These are phyloP conservation scores for Abscondita cerata DNA, from an alignment of 2,888 invertebrate species.

Conservation along the genomic window DNA sequence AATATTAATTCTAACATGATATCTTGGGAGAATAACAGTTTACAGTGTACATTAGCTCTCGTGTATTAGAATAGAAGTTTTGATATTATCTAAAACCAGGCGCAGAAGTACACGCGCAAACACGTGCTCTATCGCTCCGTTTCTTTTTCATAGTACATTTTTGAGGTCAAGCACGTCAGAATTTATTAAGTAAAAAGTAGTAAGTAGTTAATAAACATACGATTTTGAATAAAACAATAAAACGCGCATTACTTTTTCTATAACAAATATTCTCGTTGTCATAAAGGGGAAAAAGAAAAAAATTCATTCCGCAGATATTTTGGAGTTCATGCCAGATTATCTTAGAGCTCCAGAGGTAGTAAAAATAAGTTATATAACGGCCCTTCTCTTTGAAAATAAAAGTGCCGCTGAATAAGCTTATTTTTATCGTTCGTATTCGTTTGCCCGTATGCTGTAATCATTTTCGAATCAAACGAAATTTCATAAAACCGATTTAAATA, in stretches of 20 bases:
- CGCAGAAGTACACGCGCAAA: too few relatives aligned
- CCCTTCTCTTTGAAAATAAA: constrained; percentile 34
- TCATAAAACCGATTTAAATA: constrained; percentile 15
- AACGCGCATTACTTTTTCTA: constrained; percentile 1
- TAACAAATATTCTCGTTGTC: constrained; percentile 19
- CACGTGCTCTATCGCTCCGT: too few relatives aligned
- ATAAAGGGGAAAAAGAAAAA: constrained; percentile 23
- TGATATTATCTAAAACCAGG: too few relatives aligned
- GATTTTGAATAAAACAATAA: constrained; percentile 10
- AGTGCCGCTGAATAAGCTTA: constrained; percentile 34
- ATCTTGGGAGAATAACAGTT: too few relatives aligned
- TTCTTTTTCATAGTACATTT: too few relatives aligned
- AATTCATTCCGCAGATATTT: constrained; percentile 30
- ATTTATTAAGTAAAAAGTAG: not conserved
- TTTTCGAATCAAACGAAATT: constrained; percentile 29
- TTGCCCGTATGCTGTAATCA: constrained; percentile 34
- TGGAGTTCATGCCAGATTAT: constrained; percentile 33
- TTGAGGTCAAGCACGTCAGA: not conserved
- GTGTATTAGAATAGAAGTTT: too few relatives aligned
- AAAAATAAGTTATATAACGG: constrained; percentile 36
- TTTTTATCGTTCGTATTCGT: constrained; percentile 34
- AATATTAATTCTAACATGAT: too few relatives aligned
- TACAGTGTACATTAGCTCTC: too few relatives aligned
- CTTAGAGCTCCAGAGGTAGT: constrained; percentile 31
- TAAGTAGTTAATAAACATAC: too few relatives aligned